Conservation (phyloP, 2,797 vertebrate species). For the Peromyscus aztecus region DNA sequence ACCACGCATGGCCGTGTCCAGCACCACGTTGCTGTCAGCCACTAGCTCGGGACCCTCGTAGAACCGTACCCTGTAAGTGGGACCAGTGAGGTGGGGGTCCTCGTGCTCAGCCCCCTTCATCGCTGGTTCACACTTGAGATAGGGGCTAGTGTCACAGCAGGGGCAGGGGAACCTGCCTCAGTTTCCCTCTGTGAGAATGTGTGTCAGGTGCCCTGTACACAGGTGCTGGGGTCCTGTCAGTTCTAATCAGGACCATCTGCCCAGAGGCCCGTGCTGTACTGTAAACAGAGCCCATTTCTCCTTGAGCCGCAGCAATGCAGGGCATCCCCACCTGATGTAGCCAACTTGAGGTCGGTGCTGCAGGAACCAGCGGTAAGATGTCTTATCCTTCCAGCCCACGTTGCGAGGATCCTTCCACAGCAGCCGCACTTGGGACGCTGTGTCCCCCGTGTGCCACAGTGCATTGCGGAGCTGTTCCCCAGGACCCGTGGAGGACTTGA, state of each 20-base stretch:
- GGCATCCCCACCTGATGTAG: conserved; percentile 94
- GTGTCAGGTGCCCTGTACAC: neutral
- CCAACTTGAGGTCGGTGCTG: conserved; percentile 97
- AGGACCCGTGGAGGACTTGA: conserved; percentile 96
- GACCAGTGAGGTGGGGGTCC: neutral
- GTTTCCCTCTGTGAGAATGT: neutral
- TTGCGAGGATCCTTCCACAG: conserved; percentile 99
- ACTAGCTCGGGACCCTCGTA: conserved; percentile 95
- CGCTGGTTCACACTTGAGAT: neutral
- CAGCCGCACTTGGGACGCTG: conserved; percentile 94
- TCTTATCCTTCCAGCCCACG: conserved; percentile 99
- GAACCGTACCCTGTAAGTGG: conserved; percentile 93
- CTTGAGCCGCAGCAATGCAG: neutral
- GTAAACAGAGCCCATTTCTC: accelerated
- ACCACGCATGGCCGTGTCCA: conserved; percentile 97
- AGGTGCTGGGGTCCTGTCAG: neutral
- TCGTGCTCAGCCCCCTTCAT: neutral
- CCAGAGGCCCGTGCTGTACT: too few relatives aligned
- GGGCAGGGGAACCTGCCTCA: neutral
- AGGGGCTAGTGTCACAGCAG: neutral
- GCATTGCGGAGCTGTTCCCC: conserved; percentile 97
- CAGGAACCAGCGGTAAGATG: conserved; percentile 98
- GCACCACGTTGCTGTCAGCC: conserved; percentile 96
- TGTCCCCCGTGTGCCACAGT: conserved; percentile 98
- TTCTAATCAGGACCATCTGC: neutral